Percentiles rank a stretch among this genome's conserved stretches.
Conservation (phyloP, 2,113 vertebrate genomes). For the crab-eating macaque (Macaca fascicularis) region DNA sequence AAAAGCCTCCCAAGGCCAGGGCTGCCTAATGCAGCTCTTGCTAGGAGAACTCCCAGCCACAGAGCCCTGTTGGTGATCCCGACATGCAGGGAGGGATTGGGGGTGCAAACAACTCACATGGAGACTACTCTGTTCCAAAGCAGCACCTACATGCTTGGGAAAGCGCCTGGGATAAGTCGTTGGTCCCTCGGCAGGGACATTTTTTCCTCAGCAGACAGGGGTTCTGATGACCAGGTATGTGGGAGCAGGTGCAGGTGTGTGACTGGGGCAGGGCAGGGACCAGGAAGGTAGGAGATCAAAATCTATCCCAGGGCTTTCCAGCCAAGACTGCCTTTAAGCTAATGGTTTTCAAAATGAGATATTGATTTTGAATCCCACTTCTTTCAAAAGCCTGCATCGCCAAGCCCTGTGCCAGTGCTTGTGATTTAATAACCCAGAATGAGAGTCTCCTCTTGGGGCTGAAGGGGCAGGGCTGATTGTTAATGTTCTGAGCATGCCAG, state of each 20-base stretch:
- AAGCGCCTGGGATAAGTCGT: not conserved
- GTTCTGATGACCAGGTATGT: not conserved
- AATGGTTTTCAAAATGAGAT: not conserved
- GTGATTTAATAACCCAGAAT: not conserved
- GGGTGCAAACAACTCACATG: not conserved
- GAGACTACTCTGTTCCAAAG: not conserved
- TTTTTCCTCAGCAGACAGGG: not conserved
- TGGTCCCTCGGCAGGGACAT: not conserved
- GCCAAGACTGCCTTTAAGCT: not conserved
- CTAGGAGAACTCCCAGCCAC: too few relatives aligned
- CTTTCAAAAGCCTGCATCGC: not conserved
- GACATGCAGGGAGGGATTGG: not conserved
- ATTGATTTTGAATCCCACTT: not conserved
- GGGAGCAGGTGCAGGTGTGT: not conserved
- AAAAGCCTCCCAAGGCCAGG: not conserved
- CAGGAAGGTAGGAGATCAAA: not conserved
- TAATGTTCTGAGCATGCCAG: too few relatives aligned
- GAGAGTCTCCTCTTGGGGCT: too few relatives aligned
- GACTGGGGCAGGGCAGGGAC: not conserved
- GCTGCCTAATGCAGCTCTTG: not conserved
- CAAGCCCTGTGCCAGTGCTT: not conserved
- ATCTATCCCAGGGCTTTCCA: not conserved
- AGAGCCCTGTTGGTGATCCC: accelerated
- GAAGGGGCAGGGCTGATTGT: not conserved
- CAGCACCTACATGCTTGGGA: not conserved